Evolutionary conservation across 2,888 invertebrate species (phyloP), one percentile per base, ranked within the genome.

Genomic region (Acholoe squamosa): DNA sequence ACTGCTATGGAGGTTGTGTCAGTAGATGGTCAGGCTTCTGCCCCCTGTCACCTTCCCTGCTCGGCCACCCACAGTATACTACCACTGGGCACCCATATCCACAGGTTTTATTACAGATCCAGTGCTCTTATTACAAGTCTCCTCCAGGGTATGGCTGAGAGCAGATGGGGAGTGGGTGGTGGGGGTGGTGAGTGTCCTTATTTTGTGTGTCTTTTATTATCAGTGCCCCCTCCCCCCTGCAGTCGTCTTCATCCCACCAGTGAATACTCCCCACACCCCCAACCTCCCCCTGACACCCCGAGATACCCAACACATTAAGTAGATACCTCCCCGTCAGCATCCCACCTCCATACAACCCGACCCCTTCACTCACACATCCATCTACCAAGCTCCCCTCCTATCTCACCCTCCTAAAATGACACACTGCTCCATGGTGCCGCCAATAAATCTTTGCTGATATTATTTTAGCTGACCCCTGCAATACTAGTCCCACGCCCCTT

Each of bases 61-160:
- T 7, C n/a, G 22, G n/a, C n/a, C 14, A 12, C 67, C 67, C 67
- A 12, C n/a, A 67, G 7, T 22, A 7, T n/a, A 16, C n/a, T n/a
- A n/a, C 61, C 19, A 61, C n/a, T 12, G 22, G n/a, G 22, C 61
- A 61, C 5, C n/a, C 22, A 61, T 71, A 71, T 0, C 14, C 71
- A 22, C 71, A 28, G 31, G 71, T 71, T 71, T 71, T 71, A 71
- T 71, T 71, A 71, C 71, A 28, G 61, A 61, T 25, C 71, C 71
- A 71, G 28, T 71, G 61, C 61, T 61, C 43, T 61, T 61, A 61
- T 61, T 61, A 61, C 61, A 61, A 10, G 43, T 3, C 43, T 43
- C 43, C 43, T 43, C 43, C 43, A 43, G 43, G 43, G 43, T 3
- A 7, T 43, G 43, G 43, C 5, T 10, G 43, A 43, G 43, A 10